phyloP scores from a whole-genome alignment of 2,113 vertebrate species.

The Cyprinodon tularosa region DNA sequence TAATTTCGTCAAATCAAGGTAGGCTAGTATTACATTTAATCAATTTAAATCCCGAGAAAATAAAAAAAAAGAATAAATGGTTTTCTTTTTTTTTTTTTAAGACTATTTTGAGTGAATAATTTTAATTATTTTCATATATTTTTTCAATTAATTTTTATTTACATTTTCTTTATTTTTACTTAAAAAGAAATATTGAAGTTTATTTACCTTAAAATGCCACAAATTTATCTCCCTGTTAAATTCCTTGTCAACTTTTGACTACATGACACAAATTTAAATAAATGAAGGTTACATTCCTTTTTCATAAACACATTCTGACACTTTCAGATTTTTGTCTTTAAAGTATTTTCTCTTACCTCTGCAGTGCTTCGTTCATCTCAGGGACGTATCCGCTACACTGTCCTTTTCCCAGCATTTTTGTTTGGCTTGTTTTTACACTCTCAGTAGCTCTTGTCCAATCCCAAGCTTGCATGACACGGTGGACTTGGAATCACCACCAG shows the following conservation, averaged over 20 bases:
- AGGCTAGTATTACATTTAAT: neutral
- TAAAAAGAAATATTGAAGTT: no score
- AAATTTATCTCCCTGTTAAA: neutral
- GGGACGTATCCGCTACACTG: slow-evolving; percentile 57
- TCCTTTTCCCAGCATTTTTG: slow-evolving; percentile 69
- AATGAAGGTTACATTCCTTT: neutral
- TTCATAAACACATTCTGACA: neutral
- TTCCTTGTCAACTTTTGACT: neutral
- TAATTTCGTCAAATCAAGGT: neutral
- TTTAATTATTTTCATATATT: no score
- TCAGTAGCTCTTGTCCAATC: slow-evolving; percentile 56
- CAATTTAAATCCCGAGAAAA: neutral
- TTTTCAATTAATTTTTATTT: no score
- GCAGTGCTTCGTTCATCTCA: slow-evolving; percentile 50
- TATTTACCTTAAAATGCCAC: no score
- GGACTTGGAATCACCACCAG: slow-evolving; percentile 68
- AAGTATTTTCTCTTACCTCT: slow-evolving; percentile 71
- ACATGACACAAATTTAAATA: neutral
- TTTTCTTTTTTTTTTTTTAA: no score
- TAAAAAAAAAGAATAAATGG: neutral
- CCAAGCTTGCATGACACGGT: slow-evolving; percentile 66
- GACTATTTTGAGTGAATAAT: no score
- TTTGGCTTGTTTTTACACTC: slow-evolving; percentile 43
- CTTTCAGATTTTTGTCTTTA: neutral
- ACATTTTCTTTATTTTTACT: no score